Percentiles rank a stretch among this genome's conserved stretches.
Evolutionary conservation across 2,113 vertebrate genomes (phyloP).

Genomic region (Hippoglossus stenolepis): DNA sequence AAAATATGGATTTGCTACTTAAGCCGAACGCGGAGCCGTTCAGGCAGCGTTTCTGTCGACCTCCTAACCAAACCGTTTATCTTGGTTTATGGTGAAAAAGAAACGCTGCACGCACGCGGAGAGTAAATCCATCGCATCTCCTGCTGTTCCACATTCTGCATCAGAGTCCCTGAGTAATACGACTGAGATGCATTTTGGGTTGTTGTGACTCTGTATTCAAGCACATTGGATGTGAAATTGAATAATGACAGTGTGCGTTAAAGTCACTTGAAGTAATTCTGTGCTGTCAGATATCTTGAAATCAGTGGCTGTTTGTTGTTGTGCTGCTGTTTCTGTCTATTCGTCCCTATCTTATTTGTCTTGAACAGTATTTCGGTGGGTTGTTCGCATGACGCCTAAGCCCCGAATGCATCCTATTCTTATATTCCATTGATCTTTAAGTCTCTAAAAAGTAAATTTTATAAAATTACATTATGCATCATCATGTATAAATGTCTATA

Average conservation of each 20-base stretch:
- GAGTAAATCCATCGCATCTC: constrained; percentile 18
- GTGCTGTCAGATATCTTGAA: too few relatives aligned
- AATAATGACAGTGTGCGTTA: not conserved
- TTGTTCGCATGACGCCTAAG: too few relatives aligned
- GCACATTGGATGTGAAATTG: not conserved
- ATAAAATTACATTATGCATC: too few relatives aligned
- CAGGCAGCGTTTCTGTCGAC: constrained; percentile 1
- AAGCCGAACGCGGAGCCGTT: not conserved
- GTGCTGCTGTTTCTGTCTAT: too few relatives aligned
- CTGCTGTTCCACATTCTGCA: constrained; percentile 14
- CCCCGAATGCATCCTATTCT: too few relatives aligned
- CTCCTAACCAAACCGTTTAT: constrained; percentile 21
- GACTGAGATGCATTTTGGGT: not conserved
- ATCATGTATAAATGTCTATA: too few relatives aligned
- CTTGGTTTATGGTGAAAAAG: constrained; percentile 24
- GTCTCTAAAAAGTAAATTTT: too few relatives aligned
- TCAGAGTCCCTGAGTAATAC: not conserved
- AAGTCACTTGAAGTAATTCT: too few relatives aligned
- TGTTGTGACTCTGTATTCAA: not conserved
- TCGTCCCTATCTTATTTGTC: too few relatives aligned
- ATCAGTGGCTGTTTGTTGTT: too few relatives aligned
- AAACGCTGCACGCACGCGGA: not conserved
- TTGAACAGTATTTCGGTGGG: too few relatives aligned
- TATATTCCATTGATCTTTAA: too few relatives aligned
- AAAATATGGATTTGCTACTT: constrained; percentile 11